A percentile compares a stretch with the other conserved stretches of the same genome.
phyloP scores from a whole-genome alignment of 2,113 vertebrate species.

The Conger conger region DNA sequence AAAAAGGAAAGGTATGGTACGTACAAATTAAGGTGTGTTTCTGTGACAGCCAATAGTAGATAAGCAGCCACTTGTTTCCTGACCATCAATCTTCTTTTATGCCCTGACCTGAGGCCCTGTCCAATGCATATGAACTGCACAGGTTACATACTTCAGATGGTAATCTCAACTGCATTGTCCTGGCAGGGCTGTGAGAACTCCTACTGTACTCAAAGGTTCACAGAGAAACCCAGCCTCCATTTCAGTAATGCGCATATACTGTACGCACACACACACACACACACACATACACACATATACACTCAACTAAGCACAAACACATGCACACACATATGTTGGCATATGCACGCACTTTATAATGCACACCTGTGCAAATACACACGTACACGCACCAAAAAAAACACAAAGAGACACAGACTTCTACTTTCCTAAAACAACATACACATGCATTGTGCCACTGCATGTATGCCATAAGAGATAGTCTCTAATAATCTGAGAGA shows the following conservation, averaged over 20 bases:
- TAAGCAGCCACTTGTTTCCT: conserved; percentile 56
- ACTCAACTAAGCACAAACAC: no score
- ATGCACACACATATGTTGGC: not conserved
- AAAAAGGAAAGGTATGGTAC: not conserved
- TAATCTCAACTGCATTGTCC: conserved; percentile 34
- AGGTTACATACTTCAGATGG: conserved; percentile 55
- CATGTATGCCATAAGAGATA: not conserved
- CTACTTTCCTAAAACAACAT: not conserved
- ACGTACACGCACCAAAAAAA: not conserved
- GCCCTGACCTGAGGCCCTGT: conserved; percentile 42
- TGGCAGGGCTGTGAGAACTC: conserved; percentile 7
- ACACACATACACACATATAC: not conserved
- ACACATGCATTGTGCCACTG: not conserved
- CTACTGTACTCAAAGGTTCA: conserved; percentile 11
- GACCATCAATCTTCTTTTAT: conserved; percentile 51
- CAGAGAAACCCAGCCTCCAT: not conserved
- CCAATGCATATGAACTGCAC: conserved; percentile 41
- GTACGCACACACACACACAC: not conserved
- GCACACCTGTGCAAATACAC: no score
- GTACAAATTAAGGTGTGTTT: conserved; percentile 23
- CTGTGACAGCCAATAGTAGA: conserved; percentile 46
- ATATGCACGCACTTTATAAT: not conserved
- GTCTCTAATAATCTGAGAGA: no score
- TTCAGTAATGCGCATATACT: not conserved
- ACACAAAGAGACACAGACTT: not conserved